A percentile compares a stretch with the other conserved stretches of the same genome.
phyloP scores from a whole-genome alignment of 2,797 vertebrate species.

The Tokudaia tokunoshimensis region DNA sequence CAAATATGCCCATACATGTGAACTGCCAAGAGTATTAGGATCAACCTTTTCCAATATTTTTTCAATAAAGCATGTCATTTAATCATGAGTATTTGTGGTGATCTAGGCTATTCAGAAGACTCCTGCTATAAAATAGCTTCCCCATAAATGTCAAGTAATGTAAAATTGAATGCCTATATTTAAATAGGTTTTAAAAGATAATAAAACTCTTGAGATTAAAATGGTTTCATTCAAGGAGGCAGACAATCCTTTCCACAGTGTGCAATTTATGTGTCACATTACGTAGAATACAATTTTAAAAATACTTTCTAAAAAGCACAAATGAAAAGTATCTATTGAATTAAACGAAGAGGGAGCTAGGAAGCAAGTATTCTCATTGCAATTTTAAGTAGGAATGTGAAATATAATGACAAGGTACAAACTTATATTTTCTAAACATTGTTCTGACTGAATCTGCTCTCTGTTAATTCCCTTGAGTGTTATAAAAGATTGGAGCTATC shows the following conservation, averaged over 20 bases:
- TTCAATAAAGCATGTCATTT: slow-evolving; percentile 77
- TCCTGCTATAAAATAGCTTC: slow-evolving; percentile 84
- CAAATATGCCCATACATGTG: slow-evolving; percentile 38
- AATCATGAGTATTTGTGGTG: slow-evolving; percentile 86
- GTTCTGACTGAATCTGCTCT: slow-evolving; percentile 74
- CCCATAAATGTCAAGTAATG: slow-evolving; percentile 86
- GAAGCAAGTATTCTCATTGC: slow-evolving; percentile 74
- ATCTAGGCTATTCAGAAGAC: slow-evolving; percentile 84
- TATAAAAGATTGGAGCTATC: slow-evolving; percentile 75
- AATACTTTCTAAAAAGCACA: slow-evolving; percentile 83
- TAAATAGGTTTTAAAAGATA: slow-evolving; percentile 89
- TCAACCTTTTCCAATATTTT: slow-evolving; percentile 80
- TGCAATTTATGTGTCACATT: slow-evolving; percentile 88
- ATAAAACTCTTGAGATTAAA: slow-evolving; percentile 88
- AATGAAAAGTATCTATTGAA: slow-evolving; percentile 83
- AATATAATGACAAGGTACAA: slow-evolving; percentile 80
- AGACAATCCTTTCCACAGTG: slow-evolving; percentile 84
- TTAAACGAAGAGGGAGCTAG: slow-evolving; percentile 65
- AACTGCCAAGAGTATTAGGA: slow-evolving; percentile 74
- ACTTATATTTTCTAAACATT: slow-evolving; percentile 81
- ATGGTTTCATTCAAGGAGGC: slow-evolving; percentile 86
- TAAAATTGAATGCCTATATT: slow-evolving; percentile 87
- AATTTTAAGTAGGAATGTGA: slow-evolving; percentile 79
- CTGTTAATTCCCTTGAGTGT: slow-evolving; percentile 59
- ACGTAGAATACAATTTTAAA: slow-evolving; percentile 85